Evolutionary conservation across 1,140 invertebrate species (phyloP).

Genomic region (Lordiphosa stackelbergi): DNA sequence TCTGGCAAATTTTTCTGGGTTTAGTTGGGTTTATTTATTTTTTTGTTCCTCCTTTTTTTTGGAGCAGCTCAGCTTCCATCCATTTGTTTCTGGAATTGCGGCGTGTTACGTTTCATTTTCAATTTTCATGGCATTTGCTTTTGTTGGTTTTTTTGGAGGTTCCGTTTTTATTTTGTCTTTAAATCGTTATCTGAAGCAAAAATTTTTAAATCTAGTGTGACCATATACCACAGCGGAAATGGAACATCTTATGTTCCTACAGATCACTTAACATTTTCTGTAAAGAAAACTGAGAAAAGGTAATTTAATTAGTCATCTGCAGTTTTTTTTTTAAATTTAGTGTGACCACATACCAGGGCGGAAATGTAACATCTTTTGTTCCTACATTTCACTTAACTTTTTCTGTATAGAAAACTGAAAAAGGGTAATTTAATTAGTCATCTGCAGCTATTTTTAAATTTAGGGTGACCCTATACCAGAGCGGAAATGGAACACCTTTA

Average conservation of each 20-base stretch:
- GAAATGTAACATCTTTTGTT: not conserved
- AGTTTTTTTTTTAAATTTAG: not conserved
- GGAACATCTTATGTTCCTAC: too few relatives aligned
- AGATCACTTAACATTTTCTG: too few relatives aligned
- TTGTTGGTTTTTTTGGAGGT: constrained; percentile 8
- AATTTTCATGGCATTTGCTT: constrained; percentile 65
- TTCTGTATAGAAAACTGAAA: too few relatives aligned
- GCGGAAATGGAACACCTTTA: too few relatives aligned
- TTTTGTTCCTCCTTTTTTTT: constrained; percentile 7
- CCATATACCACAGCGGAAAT: not conserved
- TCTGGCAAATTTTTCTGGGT: constrained; percentile 21
- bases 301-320: too few relatives aligned
- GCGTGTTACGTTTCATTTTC: constrained; percentile 66
- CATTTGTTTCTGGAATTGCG: constrained; percentile 63
- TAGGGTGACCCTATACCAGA: too few relatives aligned
- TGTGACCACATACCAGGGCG: not conserved
- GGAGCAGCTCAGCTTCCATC: constrained; percentile 18
- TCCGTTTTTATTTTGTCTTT: constrained; percentile 9
- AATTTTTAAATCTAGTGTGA: not conserved
- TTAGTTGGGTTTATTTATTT: constrained; percentile 9
- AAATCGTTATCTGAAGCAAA: not conserved
- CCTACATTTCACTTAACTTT: too few relatives aligned
- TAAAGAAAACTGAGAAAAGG: too few relatives aligned
- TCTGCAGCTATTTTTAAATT: too few relatives aligned
- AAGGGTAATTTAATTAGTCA: too few relatives aligned